Evolutionary conservation across 2,113 vertebrate genomes (phyloP).

Genomic region (Anas platyrhynchos): DNA sequence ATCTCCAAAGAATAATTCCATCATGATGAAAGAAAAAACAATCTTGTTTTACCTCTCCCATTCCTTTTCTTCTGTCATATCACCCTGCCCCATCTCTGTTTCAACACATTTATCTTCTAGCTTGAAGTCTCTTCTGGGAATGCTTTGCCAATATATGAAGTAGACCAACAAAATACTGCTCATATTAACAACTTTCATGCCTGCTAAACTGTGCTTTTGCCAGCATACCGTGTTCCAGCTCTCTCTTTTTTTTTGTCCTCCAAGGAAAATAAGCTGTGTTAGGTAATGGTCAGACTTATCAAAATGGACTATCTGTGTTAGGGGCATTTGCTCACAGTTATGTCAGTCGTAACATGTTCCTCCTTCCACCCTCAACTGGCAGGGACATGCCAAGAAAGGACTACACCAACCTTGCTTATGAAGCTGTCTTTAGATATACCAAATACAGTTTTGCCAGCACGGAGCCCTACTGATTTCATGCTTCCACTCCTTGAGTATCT

Average conservation of each 20-base stretch:
- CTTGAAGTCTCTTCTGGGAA: neutral
- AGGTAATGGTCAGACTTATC: conserved; percentile 15
- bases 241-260: neutral
- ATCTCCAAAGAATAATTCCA: neutral
- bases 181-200: conserved; percentile 6
- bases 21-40: neutral
- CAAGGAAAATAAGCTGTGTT: neutral
- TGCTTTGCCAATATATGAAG: neutral
- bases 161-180: neutral
- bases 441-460: neutral
- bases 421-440: neutral
- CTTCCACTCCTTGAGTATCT: neutral
- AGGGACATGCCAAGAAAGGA: neutral
- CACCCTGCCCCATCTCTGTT: neutral
- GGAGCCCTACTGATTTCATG: neutral
- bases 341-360: neutral
- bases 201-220: neutral
- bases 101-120: neutral
- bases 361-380: neutral
- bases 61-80: neutral
- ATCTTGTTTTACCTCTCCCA: neutral
- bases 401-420: neutral
- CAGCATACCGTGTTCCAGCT: neutral
- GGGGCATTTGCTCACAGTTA: neutral
- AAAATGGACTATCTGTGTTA: neutral